These are phyloP conservation scores for Mythimna albipuncta DNA, from an alignment of 2,888 invertebrate species.

Conservation along the genomic window DNA sequence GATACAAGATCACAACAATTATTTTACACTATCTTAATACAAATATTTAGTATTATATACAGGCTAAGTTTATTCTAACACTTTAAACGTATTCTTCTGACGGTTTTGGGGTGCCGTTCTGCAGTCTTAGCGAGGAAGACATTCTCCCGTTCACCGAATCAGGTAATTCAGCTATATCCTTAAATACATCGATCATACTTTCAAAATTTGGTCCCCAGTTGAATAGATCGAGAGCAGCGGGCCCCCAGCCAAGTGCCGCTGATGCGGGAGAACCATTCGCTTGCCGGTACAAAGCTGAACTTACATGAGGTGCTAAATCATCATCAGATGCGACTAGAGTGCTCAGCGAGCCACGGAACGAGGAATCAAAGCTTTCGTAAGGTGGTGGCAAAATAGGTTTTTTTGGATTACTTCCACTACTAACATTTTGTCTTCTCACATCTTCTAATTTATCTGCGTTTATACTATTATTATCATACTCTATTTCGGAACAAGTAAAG, in stretches of 20 bases:
- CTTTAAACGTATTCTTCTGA: conserved; percentile 96
- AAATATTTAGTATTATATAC: conserved; percentile 71
- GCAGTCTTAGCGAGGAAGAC: conserved; percentile 94
- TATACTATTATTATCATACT: conserved; percentile 97
- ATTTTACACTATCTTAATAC: conserved; percentile 80
- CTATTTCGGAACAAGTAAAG: conserved; percentile 99
- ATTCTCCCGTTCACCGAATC: conserved; percentile 94
- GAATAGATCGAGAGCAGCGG: conserved; percentile 90
- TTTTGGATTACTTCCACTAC: conserved; percentile 89
- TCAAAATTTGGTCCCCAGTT: conserved; percentile 99
- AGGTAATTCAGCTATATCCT: conserved; percentile 98
- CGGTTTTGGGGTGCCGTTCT: conserved; percentile 95
- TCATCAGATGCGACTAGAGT: conserved; percentile 98
- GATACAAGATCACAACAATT: conserved; percentile 88
- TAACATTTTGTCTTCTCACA: conserved; percentile 90
- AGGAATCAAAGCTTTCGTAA: conserved; percentile 98
- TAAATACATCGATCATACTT: conserved; percentile 98
- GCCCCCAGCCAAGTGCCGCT: conserved; percentile 97
- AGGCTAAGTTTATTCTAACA: conserved; percentile 53
- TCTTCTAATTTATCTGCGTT: conserved; percentile 94
- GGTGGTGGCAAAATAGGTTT: conserved; percentile 94
- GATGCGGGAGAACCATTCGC: conserved; percentile 95
- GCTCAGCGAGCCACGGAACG: conserved; percentile 97
- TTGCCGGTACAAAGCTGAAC: conserved; percentile 94
- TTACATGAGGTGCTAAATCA: conserved; percentile 95